Base-by-base conservation (phyloP, 2,888 invertebrate genomes). In the Steinernema hermaphroditum region DNA sequence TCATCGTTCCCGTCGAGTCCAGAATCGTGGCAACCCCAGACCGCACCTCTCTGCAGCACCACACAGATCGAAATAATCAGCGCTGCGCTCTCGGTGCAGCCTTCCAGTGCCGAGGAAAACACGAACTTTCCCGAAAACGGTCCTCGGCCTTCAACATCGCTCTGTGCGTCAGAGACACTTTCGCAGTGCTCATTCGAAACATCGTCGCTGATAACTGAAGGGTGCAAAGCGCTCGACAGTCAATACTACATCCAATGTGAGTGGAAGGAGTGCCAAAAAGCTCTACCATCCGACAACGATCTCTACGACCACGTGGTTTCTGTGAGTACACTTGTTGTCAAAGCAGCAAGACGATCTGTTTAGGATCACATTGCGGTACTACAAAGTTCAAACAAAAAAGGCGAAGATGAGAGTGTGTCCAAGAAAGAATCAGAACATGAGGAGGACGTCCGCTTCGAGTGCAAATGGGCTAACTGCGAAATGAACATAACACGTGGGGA, bases 391-490 rank as follows among this genome's bases (percentile, higher is more conserved):
- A 27, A 62, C 32, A 34, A 32, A 4, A 16, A 62, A 6, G 29
- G 24, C 32, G 32, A 19, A 9, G 62, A 62, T 1, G n/a, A 32
- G 4, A 12, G 6, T 37, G 37, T 8, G 32, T 29, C 29, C 62
- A 32, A 34, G 12, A 32, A 2, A 2, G 6, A 24, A 32, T 1
- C 8, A 12, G 49, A 77, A 46, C 34, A 19, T 4, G 27, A 22
- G 4, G 29, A 71, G 22, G 71, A 69, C 29, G 49, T 70, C 68
- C 57, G 34, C 19, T 77, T 71, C 54, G 34, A 54, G 41, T 77
- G 77, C 54, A 69, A 71, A 14, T 79, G 78, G 78, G 54, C 41
- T 12, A 69, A 76, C 43, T 77, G 78, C 57, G 79, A 79, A n/a
- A 73, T 74, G 78, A 70, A 41, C 12, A 37, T 76, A 46, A 72